Evolutionary conservation across 2,113 vertebrate species (phyloP), one percentile per base, ranked within the genome.

Genomic region (Trichechus manatus): DNA sequence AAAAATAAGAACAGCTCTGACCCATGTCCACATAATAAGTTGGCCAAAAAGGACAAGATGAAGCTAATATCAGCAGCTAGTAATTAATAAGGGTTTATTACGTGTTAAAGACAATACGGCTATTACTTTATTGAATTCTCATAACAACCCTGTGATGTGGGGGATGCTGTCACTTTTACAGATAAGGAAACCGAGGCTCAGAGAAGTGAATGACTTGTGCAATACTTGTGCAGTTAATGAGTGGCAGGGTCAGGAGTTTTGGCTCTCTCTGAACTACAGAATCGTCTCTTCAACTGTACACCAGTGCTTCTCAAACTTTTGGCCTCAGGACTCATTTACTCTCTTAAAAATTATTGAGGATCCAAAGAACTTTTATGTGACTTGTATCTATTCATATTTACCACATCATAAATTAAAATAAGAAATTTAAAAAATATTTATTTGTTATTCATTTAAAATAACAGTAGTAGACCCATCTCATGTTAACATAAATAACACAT

Each of bases 61-160:
- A 84, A 90, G 80, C 33, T n/a, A 25, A 13, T 68, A 63, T 22
- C 9, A 19, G 44, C 75, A 89, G 19, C 66, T 85, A 63, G 72
- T 74, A 95, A 74, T 94, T 84, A 61, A 61, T 50, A 90, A 19
- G 91, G 79, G 59, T 87, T 80, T 90, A n/a, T 80, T 74, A 39
- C 84, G 33, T 94, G 59, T 85, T 95, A 75, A 89, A 27, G 77
- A 74, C 72, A 87, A 29, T 33, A 20, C 66, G 56, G 68, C 63
- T 59, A 1, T 74, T 86, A 89, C 56, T 44, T 88, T 1, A 23
- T 39, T 50, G 36, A 4, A 42, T 86, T 91, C 81, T 80, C 13
- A 4, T 78, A 79, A 68, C 63, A 56, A 42, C 19, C 78, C 88
- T 59, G 29, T 87, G 72, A 79, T 59, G 39, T 79, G 4, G 19